A percentile compares a stretch with the other conserved stretches of the same genome.
Conservation (phyloP, 2,113 vertebrate species). For the Aphelocoma coerulescens region DNA sequence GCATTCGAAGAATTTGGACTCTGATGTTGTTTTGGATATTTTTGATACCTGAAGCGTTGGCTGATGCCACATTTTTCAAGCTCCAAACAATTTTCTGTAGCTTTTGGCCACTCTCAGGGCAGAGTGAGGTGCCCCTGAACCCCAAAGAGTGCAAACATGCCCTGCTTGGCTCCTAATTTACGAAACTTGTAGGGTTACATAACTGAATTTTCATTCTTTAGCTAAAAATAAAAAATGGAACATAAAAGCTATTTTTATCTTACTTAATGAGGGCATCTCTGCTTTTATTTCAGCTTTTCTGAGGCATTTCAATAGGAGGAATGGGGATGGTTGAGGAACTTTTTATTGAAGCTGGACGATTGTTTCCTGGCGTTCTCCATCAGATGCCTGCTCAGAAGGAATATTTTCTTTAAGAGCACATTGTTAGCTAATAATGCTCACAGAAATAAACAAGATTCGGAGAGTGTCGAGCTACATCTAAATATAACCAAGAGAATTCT, state of each 20-base stretch:
- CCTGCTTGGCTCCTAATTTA: constrained; percentile 2
- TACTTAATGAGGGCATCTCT: constrained; percentile 70
- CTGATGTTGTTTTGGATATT: background rate
- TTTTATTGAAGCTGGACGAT: background rate
- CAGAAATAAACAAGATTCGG: background rate
- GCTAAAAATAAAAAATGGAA: constrained; percentile 73
- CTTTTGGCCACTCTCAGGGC: background rate
- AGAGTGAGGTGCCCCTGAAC: background rate
- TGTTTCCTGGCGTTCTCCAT: background rate
- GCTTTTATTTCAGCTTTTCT: constrained; percentile 52
- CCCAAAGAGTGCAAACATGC: background rate
- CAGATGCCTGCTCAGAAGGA: background rate
- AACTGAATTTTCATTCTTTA: constrained; percentile 53
- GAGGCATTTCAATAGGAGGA: background rate
- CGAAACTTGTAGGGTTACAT: constrained; percentile 33
- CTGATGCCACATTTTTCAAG: background rate
- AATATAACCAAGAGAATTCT: background rate
- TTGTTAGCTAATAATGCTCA: background rate
- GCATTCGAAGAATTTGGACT: background rate
- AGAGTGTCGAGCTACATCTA: fast-evolving
- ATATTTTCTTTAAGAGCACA: background rate
- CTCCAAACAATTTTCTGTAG: background rate
- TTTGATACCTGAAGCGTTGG: background rate
- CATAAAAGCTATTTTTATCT: constrained; percentile 71
- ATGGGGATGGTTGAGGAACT: background rate